Evolutionary conservation across 2,888 invertebrate species (phyloP).

Genomic region (Dorcus parallelipipedus): DNA sequence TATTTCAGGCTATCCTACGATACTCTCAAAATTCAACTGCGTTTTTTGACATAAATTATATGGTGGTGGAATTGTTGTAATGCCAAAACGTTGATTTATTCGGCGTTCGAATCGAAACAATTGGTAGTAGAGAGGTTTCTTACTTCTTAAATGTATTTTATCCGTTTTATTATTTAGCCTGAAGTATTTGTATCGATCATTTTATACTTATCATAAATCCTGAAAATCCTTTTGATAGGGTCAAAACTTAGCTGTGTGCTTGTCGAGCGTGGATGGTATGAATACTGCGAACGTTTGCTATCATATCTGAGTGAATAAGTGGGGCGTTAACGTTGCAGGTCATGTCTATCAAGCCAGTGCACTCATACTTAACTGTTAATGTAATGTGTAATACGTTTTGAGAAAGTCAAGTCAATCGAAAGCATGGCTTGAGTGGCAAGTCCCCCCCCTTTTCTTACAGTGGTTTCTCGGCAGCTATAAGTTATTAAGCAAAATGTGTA

Average conservation of each 20-base stretch:
- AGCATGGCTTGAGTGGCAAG: constrained; percentile 46
- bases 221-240: constrained; percentile 35
- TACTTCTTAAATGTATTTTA: constrained; percentile 22
- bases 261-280: constrained; percentile 30
- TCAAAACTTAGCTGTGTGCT: constrained; percentile 24
- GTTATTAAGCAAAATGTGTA: constrained; percentile 25
- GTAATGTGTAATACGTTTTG: background rate
- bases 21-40: constrained; percentile 8
- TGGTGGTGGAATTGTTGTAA: constrained; percentile 14
- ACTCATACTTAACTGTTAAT: background rate
- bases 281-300: constrained; percentile 23
- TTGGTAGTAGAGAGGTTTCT: constrained; percentile 46
- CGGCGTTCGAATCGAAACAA: background rate
- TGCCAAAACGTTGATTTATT: background rate
- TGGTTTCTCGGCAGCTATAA: constrained; percentile 46
- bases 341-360: constrained; percentile 47
- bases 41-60: constrained; percentile 8
- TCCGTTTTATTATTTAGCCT: constrained; percentile 34
- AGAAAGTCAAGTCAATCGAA: background rate
- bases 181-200: constrained; percentile 38
- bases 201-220: constrained; percentile 39
- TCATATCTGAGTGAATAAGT: constrained; percentile 29
- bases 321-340: constrained; percentile 49
- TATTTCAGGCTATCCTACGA: constrained; percentile 31
- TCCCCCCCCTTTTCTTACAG: constrained; percentile 46